Percentiles rank a stretch among this genome's conserved stretches.
Conservation (phyloP, 2,888 invertebrate genomes). For the Hermodice carunculata region DNA sequence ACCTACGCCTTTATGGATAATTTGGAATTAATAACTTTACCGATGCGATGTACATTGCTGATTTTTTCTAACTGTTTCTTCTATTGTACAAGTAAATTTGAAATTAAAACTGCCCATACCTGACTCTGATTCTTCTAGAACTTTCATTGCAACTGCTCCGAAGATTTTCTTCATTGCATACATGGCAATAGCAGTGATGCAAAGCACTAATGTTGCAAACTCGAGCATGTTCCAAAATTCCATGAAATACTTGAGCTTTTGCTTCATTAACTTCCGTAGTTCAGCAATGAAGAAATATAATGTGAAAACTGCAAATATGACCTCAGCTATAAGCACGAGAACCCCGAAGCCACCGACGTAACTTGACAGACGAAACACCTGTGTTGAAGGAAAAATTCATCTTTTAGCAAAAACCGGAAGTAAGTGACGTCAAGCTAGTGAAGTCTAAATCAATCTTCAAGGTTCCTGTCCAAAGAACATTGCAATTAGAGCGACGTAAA, state of each 20-base stretch:
- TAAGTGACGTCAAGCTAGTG: too few relatives aligned
- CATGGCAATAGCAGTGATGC: constrained; percentile 68
- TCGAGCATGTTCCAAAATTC: constrained; percentile 71
- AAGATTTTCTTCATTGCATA: constrained; percentile 68
- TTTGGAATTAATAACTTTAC: too few relatives aligned
- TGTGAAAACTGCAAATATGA: constrained; percentile 67
- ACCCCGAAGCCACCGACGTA: constrained; percentile 70
- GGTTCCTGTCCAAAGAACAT: too few relatives aligned
- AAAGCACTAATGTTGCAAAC: constrained; percentile 66
- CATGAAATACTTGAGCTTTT: constrained; percentile 66
- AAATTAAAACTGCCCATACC: too few relatives aligned
- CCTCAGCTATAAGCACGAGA: constrained; percentile 67
- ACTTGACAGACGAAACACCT: constrained; percentile 67
- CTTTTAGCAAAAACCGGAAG: too few relatives aligned
- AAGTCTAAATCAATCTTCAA: too few relatives aligned
- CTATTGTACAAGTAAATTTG: too few relatives aligned
- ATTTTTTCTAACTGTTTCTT: too few relatives aligned
- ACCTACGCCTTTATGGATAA: too few relatives aligned
- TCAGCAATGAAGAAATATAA: constrained; percentile 69
- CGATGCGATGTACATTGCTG: too few relatives aligned
- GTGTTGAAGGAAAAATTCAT: constrained; percentile 17
- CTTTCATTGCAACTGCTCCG: constrained; percentile 59
- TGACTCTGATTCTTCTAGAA: too few relatives aligned
- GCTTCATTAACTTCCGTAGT: constrained; percentile 57
- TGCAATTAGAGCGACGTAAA: too few relatives aligned